These are phyloP conservation scores for Netelia melanura DNA, from an alignment of 2,888 invertebrate species.

Conservation along the genomic window DNA sequence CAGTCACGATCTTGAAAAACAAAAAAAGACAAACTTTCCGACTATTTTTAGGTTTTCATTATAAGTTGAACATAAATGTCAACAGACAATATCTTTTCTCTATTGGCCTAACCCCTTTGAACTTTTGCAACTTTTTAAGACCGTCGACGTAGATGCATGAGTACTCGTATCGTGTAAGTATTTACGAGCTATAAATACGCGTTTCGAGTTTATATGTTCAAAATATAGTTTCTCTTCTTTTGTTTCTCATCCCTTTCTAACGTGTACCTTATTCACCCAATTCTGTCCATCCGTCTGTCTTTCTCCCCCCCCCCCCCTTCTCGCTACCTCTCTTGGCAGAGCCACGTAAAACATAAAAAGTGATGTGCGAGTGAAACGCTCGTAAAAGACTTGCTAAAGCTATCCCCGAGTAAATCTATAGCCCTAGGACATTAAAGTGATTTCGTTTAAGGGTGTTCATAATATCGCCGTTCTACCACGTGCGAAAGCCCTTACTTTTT, in stretches of 20 bases:
- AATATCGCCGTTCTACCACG: neutral
- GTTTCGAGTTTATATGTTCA: slow-evolving; percentile 19
- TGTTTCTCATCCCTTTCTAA: neutral
- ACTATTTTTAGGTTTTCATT: neutral
- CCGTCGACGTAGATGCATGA: neutral
- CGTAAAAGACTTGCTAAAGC: slow-evolving; percentile 59
- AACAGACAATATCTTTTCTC: neutral
- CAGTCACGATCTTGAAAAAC: slow-evolving; percentile 12
- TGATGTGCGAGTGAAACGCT: slow-evolving; percentile 42
- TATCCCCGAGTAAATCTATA: slow-evolving; percentile 61
- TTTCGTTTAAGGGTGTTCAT: slow-evolving; percentile 50
- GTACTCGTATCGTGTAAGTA: neutral
- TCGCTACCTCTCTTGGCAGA: slow-evolving; percentile 37
- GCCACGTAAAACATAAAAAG: slow-evolving; percentile 64
- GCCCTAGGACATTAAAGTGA: slow-evolving; percentile 58
- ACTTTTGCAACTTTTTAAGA: neutral
- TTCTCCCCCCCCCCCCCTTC: neutral
- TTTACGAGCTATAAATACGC: slow-evolving; percentile 34
- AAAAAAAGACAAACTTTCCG: neutral
- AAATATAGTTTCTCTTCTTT: slow-evolving; percentile 47
- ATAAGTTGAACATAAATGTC: neutral
- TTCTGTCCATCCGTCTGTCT: neutral
- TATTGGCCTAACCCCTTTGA: too few species aligned
- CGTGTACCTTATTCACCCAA: slow-evolving; percentile 15
- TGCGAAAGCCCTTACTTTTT: neutral